Evolutionary conservation across 2,797 vertebrate species (phyloP), one percentile per base, ranked within the genome.

Genomic region (Halcyon badia): DNA sequence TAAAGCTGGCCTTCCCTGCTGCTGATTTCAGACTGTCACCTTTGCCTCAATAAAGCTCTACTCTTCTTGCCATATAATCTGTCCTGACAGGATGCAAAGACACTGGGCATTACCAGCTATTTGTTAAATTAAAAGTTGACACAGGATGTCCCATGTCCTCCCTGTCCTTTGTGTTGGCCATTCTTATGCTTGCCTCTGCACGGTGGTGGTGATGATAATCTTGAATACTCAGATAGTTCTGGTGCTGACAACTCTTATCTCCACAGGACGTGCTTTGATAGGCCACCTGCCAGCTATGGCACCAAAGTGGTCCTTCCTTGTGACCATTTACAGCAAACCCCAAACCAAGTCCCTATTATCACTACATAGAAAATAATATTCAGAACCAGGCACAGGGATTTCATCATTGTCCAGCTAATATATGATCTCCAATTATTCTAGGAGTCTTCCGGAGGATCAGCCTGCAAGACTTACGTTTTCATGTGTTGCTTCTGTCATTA

Each of bases 1-100:
- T 91, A 83, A 80, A 91, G 11, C 8, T 83, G 52, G 17, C 10
- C 42, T 91, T 72, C 41, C 72, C 72, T 86, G n/a, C 24, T 76
- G 54, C 31, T 84, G 33, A 70, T 42, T 76, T 87, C 84, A 83
- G 65, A 56, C 17, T 57, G n/a, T 82, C 39, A 81, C 56, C 49
- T 89, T 46, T 60, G 57, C 62, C 72, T 83, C 35, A 89, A 11
- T 61, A 61, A 86, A 85, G 6, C 14, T 90, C 82, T 56, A 18
- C 4, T 56, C 17, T 42, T 85, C 61, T 79, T 72, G 10, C 41
- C 30, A 12, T n/a, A 57, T 4, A 64, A 26, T 37, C 31, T n/a
- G 7, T 93, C 19, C 26, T 31, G 22, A 41, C 25, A 91, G 25
- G n/a, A 52, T 12, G 4, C 64, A 70, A 91, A 83, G 66, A n/a